These are phyloP conservation scores for Eulimnadia texana DNA, from an alignment of 1,140 invertebrate species.

Conservation along the genomic window DNA sequence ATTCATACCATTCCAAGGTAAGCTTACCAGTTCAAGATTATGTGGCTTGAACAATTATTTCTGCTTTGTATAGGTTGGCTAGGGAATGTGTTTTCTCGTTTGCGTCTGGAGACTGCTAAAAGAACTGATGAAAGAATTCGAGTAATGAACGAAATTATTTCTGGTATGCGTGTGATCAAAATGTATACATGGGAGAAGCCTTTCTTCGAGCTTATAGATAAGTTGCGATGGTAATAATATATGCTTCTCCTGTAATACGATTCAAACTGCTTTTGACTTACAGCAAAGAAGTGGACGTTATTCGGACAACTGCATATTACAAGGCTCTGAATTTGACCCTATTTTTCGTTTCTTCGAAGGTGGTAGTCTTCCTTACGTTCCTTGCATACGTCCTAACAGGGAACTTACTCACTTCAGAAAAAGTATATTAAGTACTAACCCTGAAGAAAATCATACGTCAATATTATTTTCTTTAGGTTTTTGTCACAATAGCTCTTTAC, in stretches of 20 bases:
- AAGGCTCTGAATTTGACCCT: conserved; percentile 31
- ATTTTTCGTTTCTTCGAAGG: conserved; percentile 29
- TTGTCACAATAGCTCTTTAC: conserved; percentile 32
- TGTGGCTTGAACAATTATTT: background rate
- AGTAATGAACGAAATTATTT: conserved; percentile 69
- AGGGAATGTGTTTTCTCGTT: conserved; percentile 46
- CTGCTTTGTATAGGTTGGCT: conserved; percentile 38
- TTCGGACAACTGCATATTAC: conserved; percentile 29
- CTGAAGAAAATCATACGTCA: background rate
- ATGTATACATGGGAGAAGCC: conserved; percentile 28
- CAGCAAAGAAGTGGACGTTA: conserved; percentile 29
- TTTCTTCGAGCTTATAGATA: conserved; percentile 23
- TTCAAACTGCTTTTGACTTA: conserved; percentile 20
- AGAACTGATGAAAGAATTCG: conserved; percentile 67
- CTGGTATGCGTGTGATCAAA: conserved; percentile 42
- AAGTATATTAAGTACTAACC: conserved; percentile 21
- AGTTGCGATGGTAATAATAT: conserved; percentile 32
- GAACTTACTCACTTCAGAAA: conserved; percentile 28
- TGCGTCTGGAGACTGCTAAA: conserved; percentile 42
- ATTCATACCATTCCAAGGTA: conserved; percentile 70
- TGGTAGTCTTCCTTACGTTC: conserved; percentile 34
- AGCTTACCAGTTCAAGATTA: background rate
- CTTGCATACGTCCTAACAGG: conserved; percentile 29
- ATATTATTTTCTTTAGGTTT: conserved; percentile 21
- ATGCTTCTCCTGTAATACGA: conserved; percentile 41